Conservation (phyloP, 2,888 invertebrate genomes). For the Schizotus pectinicornis region DNA sequence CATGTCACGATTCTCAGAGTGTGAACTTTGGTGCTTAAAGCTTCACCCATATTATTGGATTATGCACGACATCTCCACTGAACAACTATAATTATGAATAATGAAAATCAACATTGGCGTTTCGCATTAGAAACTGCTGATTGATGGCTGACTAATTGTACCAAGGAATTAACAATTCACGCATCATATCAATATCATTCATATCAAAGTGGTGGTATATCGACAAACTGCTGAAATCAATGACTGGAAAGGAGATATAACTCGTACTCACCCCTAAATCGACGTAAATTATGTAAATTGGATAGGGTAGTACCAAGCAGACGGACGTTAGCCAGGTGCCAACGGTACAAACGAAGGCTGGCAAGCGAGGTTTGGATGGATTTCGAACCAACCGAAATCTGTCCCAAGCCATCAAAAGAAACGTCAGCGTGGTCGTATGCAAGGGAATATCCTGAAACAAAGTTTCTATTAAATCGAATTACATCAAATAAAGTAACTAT, state of each 20-base stretch:
- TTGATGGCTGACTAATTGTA: no score
- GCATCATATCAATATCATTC: background rate
- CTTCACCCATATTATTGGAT: no score
- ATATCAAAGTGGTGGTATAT: slow-evolving; percentile 1
- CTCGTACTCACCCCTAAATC: slow-evolving; percentile 68
- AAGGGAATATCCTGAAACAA: slow-evolving; percentile 71
- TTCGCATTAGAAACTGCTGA: no score
- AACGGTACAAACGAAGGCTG: slow-evolving; percentile 70
- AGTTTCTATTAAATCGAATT: slow-evolving; percentile 15
- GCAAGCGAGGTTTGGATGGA: slow-evolving; percentile 68
- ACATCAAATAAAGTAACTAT: background rate
- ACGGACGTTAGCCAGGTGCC: slow-evolving; percentile 76
- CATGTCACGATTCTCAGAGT: no score
- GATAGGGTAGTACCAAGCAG: slow-evolving; percentile 74
- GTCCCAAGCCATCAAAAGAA: slow-evolving; percentile 72
- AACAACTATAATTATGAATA: no score
- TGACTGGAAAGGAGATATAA: no score
- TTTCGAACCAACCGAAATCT: slow-evolving; percentile 69
- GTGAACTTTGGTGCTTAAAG: no score
- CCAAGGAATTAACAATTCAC: no score
- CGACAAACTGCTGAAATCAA: background rate
- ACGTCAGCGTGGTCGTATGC: slow-evolving; percentile 74
- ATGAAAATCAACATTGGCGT: no score
- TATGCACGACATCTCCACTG: no score
- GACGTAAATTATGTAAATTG: slow-evolving; percentile 74